phyloP scores from a whole-genome alignment of 2,888 invertebrate genomes.

The Brachypterus glaber region DNA sequence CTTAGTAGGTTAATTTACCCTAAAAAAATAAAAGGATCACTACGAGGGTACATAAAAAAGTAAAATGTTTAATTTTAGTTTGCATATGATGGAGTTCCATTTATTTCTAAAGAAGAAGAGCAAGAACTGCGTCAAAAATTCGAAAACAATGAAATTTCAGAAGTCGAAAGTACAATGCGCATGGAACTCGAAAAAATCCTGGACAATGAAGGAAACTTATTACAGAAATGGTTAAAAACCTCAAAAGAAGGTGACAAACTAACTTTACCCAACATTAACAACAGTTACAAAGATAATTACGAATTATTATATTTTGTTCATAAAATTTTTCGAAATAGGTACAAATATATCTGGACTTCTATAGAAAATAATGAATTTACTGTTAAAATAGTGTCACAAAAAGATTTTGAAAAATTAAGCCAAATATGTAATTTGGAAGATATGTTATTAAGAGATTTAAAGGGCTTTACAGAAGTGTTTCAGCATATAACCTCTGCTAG shows the following conservation, averaged over 20 bases:
- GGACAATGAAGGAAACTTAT: slow-evolving; percentile 30
- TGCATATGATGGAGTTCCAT: slow-evolving; percentile 58
- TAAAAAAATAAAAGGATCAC: no score
- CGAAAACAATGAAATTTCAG: slow-evolving; percentile 34
- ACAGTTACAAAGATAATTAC: slow-evolving; percentile 38
- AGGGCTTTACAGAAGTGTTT: slow-evolving; percentile 62
- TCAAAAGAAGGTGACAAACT: slow-evolving; percentile 28
- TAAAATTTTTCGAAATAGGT: slow-evolving; percentile 47
- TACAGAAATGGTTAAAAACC: slow-evolving; percentile 36
- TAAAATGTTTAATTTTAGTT: slow-evolving; percentile 53
- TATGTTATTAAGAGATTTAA: slow-evolving; percentile 43
- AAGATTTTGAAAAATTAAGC: slow-evolving; percentile 30
- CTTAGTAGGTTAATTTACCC: no score
- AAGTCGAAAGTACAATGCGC: slow-evolving; percentile 30
- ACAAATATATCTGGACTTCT: slow-evolving; percentile 34
- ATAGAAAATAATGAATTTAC: slow-evolving; percentile 33
- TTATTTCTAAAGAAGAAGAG: slow-evolving; percentile 51
- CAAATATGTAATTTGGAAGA: slow-evolving; percentile 42
- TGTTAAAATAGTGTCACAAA: slow-evolving; percentile 33
- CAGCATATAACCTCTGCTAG: slow-evolving; percentile 47
- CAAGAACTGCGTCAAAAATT: slow-evolving; percentile 25
- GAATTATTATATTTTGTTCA: slow-evolving; percentile 50
- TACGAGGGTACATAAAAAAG: no score
- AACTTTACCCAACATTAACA: slow-evolving; percentile 22
- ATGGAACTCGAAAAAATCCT: slow-evolving; percentile 25